These are phyloP conservation scores for Rhodophaea formosa DNA, from an alignment of 2,888 invertebrate genomes.

Conservation along the genomic window DNA sequence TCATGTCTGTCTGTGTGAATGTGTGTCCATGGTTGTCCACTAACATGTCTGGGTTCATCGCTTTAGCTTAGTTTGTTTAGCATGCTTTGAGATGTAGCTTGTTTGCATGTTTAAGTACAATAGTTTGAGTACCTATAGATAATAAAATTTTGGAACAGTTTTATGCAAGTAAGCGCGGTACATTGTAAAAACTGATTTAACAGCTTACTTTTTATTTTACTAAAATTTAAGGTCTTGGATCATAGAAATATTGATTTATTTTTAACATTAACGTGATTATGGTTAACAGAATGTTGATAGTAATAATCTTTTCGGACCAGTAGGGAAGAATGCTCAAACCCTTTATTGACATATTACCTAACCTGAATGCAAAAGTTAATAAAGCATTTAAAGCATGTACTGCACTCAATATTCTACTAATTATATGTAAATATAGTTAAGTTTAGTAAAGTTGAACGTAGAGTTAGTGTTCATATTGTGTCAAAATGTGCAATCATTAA, in stretches of 20 bases:
- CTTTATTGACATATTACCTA: not conserved
- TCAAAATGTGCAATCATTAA: not conserved
- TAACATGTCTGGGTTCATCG: not conserved
- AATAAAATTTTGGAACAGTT: no score
- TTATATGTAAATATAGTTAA: not conserved
- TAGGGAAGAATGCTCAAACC: not conserved
- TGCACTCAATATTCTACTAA: not conserved
- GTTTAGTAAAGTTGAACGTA: not conserved
- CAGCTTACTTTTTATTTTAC: not conserved
- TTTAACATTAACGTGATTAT: not conserved
- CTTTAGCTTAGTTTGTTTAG: slow-evolving; percentile 3
- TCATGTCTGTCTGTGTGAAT: not conserved
- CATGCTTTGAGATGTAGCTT: slow-evolving; percentile 9
- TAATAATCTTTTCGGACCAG: not conserved
- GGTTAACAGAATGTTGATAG: not conserved
- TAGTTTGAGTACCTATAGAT: not conserved
- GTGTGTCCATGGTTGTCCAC: not conserved
- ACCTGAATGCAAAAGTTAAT: not conserved
- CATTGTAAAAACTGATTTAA: no score
- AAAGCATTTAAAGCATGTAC: not conserved
- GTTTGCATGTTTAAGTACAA: not conserved
- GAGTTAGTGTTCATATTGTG: not conserved
- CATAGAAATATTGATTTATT: not conserved
- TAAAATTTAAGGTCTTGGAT: slow-evolving; percentile 2
- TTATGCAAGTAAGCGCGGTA: no score